These are phyloP conservation scores for Urosaurus nigricauda DNA, from an alignment of 2,797 vertebrate species.

Conservation along the genomic window DNA sequence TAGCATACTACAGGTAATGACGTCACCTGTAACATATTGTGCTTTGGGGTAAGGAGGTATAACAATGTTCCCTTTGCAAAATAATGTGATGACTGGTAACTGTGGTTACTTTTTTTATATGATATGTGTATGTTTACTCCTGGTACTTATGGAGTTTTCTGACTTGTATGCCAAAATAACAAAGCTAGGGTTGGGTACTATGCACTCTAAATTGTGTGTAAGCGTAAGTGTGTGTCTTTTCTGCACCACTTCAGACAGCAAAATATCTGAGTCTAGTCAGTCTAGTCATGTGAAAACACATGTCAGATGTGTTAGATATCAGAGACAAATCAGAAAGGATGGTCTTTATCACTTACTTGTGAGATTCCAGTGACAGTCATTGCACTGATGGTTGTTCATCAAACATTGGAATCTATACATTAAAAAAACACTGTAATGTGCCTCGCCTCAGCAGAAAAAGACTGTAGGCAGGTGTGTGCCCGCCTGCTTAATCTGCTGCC, in stretches of 20 bases:
- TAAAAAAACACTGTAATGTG: neutral
- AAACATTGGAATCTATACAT: constrained; percentile 58
- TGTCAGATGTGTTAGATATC: neutral
- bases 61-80: neutral
- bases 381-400: constrained; percentile 41
- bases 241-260: neutral
- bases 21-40: neutral
- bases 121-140: no score
- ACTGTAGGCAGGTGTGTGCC: neutral
- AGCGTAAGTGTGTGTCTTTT: no score
- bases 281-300: neutral
- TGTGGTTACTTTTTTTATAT: no score
- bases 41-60: neutral
- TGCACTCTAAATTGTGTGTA: no score
- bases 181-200: neutral
- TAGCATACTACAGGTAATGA: neutral
- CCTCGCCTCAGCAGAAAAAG: neutral
- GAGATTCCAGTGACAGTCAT: neutral
- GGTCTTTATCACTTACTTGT: neutral
- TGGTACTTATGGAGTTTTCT: neutral
- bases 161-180: neutral
- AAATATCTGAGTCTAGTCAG: neutral
- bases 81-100: neutral
- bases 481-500: neutral
- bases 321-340: neutral